phyloP scores from a whole-genome alignment of 2,113 vertebrate species.

The Bos indicus region DNA sequence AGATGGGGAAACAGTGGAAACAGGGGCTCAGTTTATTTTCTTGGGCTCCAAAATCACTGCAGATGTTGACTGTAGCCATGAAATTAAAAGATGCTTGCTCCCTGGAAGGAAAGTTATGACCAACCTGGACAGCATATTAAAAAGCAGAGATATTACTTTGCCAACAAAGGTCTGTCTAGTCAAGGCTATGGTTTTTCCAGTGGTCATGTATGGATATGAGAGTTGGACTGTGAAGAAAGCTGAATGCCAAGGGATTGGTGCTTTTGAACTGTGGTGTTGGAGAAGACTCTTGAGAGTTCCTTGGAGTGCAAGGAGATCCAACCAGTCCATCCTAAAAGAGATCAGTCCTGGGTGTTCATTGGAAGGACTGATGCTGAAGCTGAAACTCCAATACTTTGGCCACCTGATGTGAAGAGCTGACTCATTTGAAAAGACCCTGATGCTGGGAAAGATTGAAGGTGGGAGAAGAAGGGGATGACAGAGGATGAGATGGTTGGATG shows the following conservation, averaged over 20 bases:
- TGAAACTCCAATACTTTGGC: not conserved
- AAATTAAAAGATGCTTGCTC: no score
- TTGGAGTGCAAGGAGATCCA: not conserved
- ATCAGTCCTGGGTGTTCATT: not conserved
- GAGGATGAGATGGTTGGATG: not conserved
- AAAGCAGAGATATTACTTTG: no score
- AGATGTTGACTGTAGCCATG: no score
- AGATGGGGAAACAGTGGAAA: no score
- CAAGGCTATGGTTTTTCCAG: no score
- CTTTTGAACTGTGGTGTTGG: not conserved
- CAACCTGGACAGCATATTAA: no score
- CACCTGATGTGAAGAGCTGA: not conserved
- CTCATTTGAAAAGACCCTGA: not conserved
- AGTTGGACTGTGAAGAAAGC: not conserved
- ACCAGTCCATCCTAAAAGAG: not conserved
- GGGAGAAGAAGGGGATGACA: not conserved
- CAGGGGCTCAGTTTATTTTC: no score
- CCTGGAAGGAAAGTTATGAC: no score
- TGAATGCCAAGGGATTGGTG: accelerated
- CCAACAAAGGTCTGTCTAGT: no score
- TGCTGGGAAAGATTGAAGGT: not conserved
- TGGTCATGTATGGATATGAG: no score
- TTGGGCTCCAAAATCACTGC: no score
- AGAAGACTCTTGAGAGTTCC: not conserved
- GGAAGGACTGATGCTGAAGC: not conserved